Percentiles rank a stretch among this genome's conserved stretches.
Conservation (phyloP, 2,888 invertebrate species). For the Phrixothrix hirtus region DNA sequence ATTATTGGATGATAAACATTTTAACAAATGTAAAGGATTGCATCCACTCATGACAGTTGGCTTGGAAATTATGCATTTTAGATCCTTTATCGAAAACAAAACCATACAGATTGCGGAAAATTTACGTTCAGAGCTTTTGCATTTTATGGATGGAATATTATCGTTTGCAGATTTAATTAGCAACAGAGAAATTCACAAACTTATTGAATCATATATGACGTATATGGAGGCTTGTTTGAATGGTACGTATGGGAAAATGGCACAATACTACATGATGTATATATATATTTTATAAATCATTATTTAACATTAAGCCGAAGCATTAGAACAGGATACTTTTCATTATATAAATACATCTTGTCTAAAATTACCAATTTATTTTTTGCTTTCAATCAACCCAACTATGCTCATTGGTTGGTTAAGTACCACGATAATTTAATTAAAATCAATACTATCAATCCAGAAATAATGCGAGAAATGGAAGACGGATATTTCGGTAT, state of each 20-base stretch:
- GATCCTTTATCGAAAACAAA: not conserved
- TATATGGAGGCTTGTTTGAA: not conserved
- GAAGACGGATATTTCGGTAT: slow-evolving; percentile 28
- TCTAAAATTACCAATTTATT: slow-evolving; percentile 42
- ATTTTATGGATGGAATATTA: too few species aligned
- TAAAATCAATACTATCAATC: slow-evolving; percentile 21
- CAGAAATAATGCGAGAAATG: slow-evolving; percentile 14
- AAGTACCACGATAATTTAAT: slow-evolving; percentile 28
- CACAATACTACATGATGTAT: slow-evolving; percentile 43
- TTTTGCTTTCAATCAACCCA: slow-evolving; percentile 31
- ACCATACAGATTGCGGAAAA: too few species aligned
- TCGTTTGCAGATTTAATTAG: too few species aligned
- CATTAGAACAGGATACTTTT: slow-evolving; percentile 40
- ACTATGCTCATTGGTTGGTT: slow-evolving; percentile 9
- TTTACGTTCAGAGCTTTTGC: too few species aligned
- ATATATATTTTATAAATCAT: slow-evolving; percentile 39
- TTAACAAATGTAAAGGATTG: slow-evolving; percentile 40
- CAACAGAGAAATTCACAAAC: too few species aligned
- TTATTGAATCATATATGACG: not conserved
- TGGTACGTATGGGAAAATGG: slow-evolving; percentile 44
- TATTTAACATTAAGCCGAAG: slow-evolving; percentile 41
- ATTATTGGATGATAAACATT: slow-evolving; percentile 40
- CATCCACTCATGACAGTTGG: slow-evolving; percentile 29
- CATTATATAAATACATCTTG: slow-evolving; percentile 38
- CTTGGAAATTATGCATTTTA: not conserved